Evolutionary conservation across 2,888 invertebrate genomes (phyloP).

Genomic region (Alloscopus bannaensis): DNA sequence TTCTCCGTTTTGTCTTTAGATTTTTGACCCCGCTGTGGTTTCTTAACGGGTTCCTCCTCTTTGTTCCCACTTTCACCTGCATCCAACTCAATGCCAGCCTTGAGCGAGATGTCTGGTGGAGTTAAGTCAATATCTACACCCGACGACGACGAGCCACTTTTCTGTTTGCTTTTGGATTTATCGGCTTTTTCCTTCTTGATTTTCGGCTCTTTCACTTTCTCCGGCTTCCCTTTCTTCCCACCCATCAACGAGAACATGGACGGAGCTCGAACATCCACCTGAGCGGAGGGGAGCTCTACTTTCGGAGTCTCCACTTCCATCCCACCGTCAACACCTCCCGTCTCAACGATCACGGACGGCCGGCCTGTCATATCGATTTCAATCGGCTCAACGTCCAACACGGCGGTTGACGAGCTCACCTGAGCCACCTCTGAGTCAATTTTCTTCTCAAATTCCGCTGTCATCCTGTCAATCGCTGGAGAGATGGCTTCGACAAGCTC

Average conservation of each 20-base stretch:
- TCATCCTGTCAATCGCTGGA: constrained; percentile 69
- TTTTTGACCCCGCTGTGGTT: constrained; percentile 56
- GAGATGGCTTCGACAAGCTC: constrained; percentile 71
- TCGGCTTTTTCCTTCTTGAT: constrained; percentile 25
- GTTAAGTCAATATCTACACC: constrained; percentile 58
- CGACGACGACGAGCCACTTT: constrained; percentile 10
- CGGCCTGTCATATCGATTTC: constrained; percentile 59
- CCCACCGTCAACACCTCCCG: neutral
- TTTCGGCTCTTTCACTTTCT: constrained; percentile 32
- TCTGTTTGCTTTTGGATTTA: constrained; percentile 6
- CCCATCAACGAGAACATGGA: constrained; percentile 57
- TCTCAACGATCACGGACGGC: constrained; percentile 58
- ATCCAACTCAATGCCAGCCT: constrained; percentile 29
- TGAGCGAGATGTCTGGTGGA: constrained; percentile 52
- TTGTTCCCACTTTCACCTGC: constrained; percentile 36
- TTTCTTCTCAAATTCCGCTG: constrained; percentile 62
- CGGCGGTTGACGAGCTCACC: constrained; percentile 33
- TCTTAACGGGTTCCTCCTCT: constrained; percentile 34
- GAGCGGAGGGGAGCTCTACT: constrained; percentile 40
- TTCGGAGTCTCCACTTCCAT: constrained; percentile 22
- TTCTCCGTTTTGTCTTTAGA: constrained; percentile 49
- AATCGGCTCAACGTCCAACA: constrained; percentile 64
- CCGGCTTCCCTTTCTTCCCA: constrained; percentile 1
- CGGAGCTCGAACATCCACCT: constrained; percentile 49
- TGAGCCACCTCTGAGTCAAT: constrained; percentile 25